These are phyloP conservation scores for Murina feae DNA, from an alignment of 2,113 vertebrate genomes.

Conservation along the genomic window DNA sequence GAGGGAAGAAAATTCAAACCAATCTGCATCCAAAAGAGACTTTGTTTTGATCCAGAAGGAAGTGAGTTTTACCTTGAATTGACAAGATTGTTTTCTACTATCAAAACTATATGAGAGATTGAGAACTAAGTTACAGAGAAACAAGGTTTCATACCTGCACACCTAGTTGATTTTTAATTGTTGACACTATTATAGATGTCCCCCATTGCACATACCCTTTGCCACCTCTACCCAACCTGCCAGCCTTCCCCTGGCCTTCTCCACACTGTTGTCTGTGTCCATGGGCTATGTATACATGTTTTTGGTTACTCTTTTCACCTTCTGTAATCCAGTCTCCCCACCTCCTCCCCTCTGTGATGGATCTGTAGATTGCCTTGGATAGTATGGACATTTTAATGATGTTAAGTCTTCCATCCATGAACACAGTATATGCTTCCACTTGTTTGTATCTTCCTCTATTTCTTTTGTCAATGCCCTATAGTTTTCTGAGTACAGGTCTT, in stretches of 20 bases:
- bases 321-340: background rate
- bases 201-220: background rate
- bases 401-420: background rate
- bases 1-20: background rate
- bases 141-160: background rate
- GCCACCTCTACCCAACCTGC: background rate
- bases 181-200: background rate
- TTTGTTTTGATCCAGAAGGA: background rate
- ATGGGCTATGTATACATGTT: background rate
- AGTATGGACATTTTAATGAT: background rate
- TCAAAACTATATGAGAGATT: background rate
- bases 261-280: background rate
- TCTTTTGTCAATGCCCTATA: background rate
- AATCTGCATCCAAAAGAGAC: background rate
- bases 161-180: background rate
- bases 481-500: background rate
- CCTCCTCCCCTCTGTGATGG: background rate
- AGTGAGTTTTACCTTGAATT: background rate
- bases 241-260: background rate
- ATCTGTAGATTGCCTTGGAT: background rate
- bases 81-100: background rate
- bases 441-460: background rate
- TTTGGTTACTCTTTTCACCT: background rate
- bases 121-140: background rate
- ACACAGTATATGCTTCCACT: background rate